A percentile compares a stretch with the other conserved stretches of the same genome.
Evolutionary conservation across 2,113 vertebrate genomes (phyloP).

Genomic region (Meriones unguiculatus): DNA sequence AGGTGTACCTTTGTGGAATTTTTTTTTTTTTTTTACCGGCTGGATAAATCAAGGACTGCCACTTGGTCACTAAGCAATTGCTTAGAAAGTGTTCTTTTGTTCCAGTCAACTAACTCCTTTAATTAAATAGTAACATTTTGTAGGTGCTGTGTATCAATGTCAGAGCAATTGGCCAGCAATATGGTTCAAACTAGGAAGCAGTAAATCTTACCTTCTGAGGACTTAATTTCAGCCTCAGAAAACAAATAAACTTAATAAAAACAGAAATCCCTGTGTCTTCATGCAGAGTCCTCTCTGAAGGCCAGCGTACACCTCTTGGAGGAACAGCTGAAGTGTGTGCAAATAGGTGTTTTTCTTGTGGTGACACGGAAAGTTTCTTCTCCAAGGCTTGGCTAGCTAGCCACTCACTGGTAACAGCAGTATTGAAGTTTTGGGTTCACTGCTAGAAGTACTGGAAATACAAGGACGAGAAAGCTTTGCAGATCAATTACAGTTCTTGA

Average conservation of each 20-base stretch:
- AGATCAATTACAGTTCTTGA: not conserved
- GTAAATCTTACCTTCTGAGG: slow-evolving; percentile 73
- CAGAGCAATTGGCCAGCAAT: slow-evolving; percentile 40
- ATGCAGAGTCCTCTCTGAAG: not conserved
- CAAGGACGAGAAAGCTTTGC: not conserved
- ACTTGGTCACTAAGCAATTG: slow-evolving; percentile 82
- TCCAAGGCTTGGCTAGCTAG: not conserved
- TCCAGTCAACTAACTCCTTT: slow-evolving; percentile 84
- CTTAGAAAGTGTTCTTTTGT: slow-evolving; percentile 80
- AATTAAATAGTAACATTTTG: slow-evolving; percentile 85
- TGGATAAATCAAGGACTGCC: slow-evolving; percentile 77
- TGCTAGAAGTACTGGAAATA: not conserved
- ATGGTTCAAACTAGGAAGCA: slow-evolving; percentile 19
- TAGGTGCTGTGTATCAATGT: slow-evolving; percentile 76
- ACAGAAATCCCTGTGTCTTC: not conserved
- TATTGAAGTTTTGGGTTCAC: not conserved
- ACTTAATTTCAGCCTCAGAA: slow-evolving; percentile 51
- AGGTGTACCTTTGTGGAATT: not conserved
- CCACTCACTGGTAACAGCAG: not conserved
- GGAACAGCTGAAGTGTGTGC: not conserved
- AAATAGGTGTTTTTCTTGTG: not conserved
- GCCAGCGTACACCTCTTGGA: not conserved
- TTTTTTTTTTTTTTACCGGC: slow-evolving; percentile 47
- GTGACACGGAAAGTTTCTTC: not conserved
- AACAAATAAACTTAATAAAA: slow-evolving; percentile 2